Base-by-base conservation (phyloP, 2,113 vertebrate genomes). In the Phocoena sinus region DNA sequence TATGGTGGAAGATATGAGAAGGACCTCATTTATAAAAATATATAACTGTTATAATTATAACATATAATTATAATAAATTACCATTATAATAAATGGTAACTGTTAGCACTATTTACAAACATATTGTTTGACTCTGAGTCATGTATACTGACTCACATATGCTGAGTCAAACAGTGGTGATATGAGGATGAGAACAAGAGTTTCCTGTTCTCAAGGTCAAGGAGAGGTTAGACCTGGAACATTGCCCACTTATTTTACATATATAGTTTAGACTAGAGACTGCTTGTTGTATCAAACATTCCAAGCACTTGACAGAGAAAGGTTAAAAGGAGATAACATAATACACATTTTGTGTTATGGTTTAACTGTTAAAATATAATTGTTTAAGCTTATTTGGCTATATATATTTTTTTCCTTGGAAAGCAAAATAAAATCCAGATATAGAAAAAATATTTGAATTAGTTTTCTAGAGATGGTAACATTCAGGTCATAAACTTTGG, bases 391-490 rank as follows among this genome's bases (percentile, higher is more conserved):
- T 70, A 92, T n/a, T 71, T 96, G 20, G 0, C 23, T 83, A 73
- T 26, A 81, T 67, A 8, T 25, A 41, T 60, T 33, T 81, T 33
- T 33, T 88, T 26, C 41, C 8, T 87, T 79, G 36, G 82, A 94
- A 79, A 94, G 10, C 6, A 95, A 86, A 79, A 86, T 96, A 71
- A 93, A 89, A 89, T 53, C 1, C 12, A 67, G 1, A 68, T 53
- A 84, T 17, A 74, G 88, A 80, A 70, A 96, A 96, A 94, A n/a
- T 87, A 86, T 71, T 93, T 79, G 26, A 74, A 44, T 89, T 82
- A 93, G 0, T 79, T 95, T 94, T 82, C 33, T 56, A 85, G 21
- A 84, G 38, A 36, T 77, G 25, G 12, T 47, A 58, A 10, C 47
- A 93, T 73, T 44, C 80, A 65, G 41, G 15, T 33, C 41, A 60